Conservation (phyloP, 2,797 vertebrate genomes). For the Gymnocypris eckloni region DNA sequence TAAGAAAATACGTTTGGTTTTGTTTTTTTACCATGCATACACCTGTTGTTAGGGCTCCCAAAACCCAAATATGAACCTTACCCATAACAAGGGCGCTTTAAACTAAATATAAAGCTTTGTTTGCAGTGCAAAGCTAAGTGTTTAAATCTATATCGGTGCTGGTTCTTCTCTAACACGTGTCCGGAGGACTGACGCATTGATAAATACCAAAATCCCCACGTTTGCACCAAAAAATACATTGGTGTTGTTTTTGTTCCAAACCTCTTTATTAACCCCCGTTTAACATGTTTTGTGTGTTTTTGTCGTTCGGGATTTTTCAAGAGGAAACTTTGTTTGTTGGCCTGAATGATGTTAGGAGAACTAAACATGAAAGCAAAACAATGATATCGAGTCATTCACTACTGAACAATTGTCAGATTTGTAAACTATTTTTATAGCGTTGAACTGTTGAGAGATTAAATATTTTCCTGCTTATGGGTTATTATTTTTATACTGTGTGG, state of each 20-base stretch:
- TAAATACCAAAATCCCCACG: background rate
- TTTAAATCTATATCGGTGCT: constrained; percentile 9
- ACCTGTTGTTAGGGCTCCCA: no score
- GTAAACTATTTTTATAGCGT: constrained; percentile 84
- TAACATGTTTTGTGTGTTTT: constrained; percentile 4
- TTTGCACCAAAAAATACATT: background rate
- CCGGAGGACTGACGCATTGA: background rate
- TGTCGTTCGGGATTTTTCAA: constrained; percentile 67
- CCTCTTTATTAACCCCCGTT: background rate
- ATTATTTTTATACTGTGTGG: constrained; percentile 70
- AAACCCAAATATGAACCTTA: no score
- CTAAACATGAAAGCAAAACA: constrained; percentile 40
- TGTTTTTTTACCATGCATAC: no score
- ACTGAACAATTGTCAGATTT: constrained; percentile 79
- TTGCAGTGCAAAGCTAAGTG: background rate
- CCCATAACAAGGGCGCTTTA: background rate
- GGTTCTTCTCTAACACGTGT: background rate
- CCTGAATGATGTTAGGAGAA: constrained; percentile 66
- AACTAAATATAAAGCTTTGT: background rate
- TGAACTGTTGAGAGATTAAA: constrained; percentile 68
- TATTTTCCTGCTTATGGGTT: constrained; percentile 71
- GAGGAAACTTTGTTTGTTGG: constrained; percentile 67
- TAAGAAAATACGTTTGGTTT: no score
- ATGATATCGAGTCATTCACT: constrained; percentile 74
- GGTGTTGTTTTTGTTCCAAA: background rate